Evolutionary conservation across 2,888 invertebrate species (phyloP), one percentile per base, ranked within the genome.

Genomic region (Phorcus lineatus): DNA sequence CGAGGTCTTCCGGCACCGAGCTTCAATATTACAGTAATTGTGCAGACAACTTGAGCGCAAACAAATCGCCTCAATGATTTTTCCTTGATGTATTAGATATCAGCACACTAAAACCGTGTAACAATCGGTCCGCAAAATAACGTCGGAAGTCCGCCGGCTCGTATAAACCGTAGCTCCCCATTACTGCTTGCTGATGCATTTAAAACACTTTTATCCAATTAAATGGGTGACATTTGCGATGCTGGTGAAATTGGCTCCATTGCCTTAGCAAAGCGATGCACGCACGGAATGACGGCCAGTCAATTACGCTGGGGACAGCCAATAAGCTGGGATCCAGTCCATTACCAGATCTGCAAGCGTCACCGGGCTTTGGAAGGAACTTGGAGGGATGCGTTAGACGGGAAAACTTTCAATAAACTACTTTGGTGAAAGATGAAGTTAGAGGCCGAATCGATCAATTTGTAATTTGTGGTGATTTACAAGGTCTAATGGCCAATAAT

Each of bases 171-270:
- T 31, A 53, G 52, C 31, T 19, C 24, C 36, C 78, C 78, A 78
- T 78, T 78, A 78, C 36, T 52, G 52, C 67, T 31, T 66, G 70
- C 67, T 31, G 78, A 78, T 78, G 80, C 80, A 80, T 80, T 80
- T 80, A 77, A 80, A 80, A 77, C 66, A 80, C 80, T 80, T 80
- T 80, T 80, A 80, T 78, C 80, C 80, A 80, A 80, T 80, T 80
- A 80, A 47, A 54, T 55, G 53, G 55, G 36, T 80, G 80, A 80
- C 80, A 55, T 80, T 78, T 78, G 78, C 62, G 70, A 67, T 70
- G 53, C 70, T 52, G 54, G n/a, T 52, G 31, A 78, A 78, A 78
- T 78, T 78, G 78, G 52, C 53, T 67, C 53, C 36, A 78, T 77
- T 57, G 53, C 36, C 36, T 55, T 36, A 31, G 28, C 57, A 36